Evolutionary conservation across 1,140 invertebrate genomes (phyloP).

Genomic region (Myzus persicae): DNA sequence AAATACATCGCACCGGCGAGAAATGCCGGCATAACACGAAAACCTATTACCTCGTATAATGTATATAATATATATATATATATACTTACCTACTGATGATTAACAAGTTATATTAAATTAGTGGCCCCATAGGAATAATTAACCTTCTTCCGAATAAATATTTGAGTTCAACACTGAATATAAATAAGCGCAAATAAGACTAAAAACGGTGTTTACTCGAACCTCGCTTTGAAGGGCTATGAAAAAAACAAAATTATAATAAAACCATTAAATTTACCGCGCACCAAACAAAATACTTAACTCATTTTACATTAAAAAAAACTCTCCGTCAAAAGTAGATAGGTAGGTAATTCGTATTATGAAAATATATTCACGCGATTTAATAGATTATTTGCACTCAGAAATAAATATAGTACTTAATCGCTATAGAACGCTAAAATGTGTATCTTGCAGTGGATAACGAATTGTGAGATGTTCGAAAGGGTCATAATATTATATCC

Average conservation of each 20-base stretch:
- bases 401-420: not conserved
- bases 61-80: too few relatives aligned
- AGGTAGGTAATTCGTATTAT: not conserved
- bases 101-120: constrained; percentile 17
- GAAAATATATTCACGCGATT: not conserved
- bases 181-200: not conserved
- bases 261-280: not conserved
- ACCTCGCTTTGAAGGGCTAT: not conserved
- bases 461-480: not conserved
- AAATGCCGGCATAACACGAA: not conserved
- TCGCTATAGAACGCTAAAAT: not conserved
- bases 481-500: not conserved
- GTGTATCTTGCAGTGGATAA: not conserved
- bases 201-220: not conserved
- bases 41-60: constrained; percentile 2
- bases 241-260: not conserved
- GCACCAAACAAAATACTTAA: not conserved
- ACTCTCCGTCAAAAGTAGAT: not conserved
- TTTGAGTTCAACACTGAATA: not conserved
- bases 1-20: not conserved
- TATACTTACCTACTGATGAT: not conserved
- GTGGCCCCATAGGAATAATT: not conserved
- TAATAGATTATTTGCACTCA: not conserved
- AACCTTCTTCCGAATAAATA: not conserved
- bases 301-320: constrained; percentile 3